Evolutionary conservation across 2,888 invertebrate genomes (phyloP), one percentile per base, ranked within the genome.

Genomic region (Ganaspis brasiliensis): DNA sequence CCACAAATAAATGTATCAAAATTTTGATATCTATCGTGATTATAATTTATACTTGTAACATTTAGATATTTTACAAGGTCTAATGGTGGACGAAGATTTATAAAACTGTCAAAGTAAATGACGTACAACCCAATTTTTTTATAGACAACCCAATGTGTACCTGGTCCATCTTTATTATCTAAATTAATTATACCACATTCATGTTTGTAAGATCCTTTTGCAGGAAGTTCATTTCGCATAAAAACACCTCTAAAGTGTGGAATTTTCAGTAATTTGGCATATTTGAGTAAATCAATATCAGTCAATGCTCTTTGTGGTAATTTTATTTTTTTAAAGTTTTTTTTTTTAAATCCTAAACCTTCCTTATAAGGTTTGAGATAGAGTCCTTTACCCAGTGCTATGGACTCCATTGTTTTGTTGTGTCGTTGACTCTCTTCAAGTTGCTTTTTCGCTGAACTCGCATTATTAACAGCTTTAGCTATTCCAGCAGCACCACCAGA

Each of bases 371-470:
- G 63, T 37, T 37, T 14, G 2, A 59, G 6, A 31, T 31, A 31
- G 31, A 31, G 31, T 4, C 31, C 31, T 31, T 31, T 31, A 2
- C 40, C 40, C 10, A 40, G 10, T 9, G 85, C 82, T 12, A 86
- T 81, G 1, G 75, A 78, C 79, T 87, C 84, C 83, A 87, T 87
- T n/a, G 79, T 79, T 76, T 80, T 57, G 76, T 88, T 87, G 75
- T 88, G 87, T 26, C 86, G 76, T 78, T 83, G 67, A 12, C 75
- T 74, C 75, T 89, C 87, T 6, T 79, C 73, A 40, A 87, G 77
- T 56, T 80, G 72, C 26, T 77, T 63, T 71, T 84, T 77, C 2
- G 84, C 84, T 40, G 40, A 3, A 61, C 56, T 59, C 9, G 40
- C 40, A 10, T 40, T 9, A 40, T 40, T 40, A 9, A 40, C 40